Conservation (phyloP, 2,113 vertebrate species). For the Urocolius indicus region DNA sequence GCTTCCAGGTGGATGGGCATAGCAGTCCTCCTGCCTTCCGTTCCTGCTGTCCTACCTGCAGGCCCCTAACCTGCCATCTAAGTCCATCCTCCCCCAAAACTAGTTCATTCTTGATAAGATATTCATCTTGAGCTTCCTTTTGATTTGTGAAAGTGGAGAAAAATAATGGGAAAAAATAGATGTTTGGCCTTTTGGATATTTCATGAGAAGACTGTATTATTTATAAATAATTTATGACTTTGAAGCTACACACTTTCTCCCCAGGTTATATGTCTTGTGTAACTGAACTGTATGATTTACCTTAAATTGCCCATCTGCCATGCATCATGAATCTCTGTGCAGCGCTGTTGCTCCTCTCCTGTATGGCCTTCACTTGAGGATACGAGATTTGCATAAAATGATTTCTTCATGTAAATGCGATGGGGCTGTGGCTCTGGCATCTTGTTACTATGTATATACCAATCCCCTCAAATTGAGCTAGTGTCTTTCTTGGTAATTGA, state of each 20-base stretch:
- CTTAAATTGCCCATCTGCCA: constrained; percentile 46
- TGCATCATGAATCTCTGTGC: background rate
- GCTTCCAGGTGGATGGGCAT: background rate
- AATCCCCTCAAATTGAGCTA: background rate
- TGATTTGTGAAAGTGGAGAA: background rate
- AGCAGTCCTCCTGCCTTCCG: background rate
- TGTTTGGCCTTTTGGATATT: constrained; percentile 44
- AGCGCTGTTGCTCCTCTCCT: background rate
- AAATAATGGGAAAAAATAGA: background rate
- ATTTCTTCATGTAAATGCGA: constrained; percentile 47
- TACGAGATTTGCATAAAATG: constrained; percentile 50
- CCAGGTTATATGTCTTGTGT: constrained; percentile 4
- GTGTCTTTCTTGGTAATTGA: background rate
- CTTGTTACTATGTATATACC: constrained; percentile 4
- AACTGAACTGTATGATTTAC: constrained; percentile 40
- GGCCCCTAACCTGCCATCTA: background rate
- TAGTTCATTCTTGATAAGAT: background rate
- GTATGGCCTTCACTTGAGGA: background rate
- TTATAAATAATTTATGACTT: constrained; percentile 63
- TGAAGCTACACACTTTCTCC: constrained; percentile 7
- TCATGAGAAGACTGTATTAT: constrained; percentile 25
- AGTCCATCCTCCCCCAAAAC: background rate
- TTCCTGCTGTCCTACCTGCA: background rate
- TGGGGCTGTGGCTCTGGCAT: background rate
- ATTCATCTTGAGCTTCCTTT: background rate